phyloP scores from a whole-genome alignment of 2,888 invertebrate genomes.

The Rhopalosiphum nymphaeae region DNA sequence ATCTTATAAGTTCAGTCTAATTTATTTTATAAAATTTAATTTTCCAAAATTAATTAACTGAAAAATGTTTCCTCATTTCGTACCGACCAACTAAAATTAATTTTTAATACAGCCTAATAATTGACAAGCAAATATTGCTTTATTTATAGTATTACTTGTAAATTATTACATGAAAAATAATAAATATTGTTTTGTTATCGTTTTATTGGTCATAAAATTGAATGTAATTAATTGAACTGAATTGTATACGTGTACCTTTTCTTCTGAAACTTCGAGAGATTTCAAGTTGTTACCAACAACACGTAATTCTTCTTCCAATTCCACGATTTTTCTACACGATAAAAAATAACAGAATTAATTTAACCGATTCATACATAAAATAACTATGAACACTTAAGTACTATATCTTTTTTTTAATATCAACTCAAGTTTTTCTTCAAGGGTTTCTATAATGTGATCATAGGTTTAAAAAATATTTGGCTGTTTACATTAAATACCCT shows the following conservation, averaged over 20 bases:
- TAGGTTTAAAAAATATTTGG: background rate
- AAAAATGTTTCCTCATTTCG: background rate
- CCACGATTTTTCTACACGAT: constrained; percentile 92
- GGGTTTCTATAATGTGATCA: constrained; percentile 1
- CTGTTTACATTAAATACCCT: constrained; percentile 43
- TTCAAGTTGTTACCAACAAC: constrained; percentile 99
- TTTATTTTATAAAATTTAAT: background rate
- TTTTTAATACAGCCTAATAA: background rate
- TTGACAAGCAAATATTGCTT: background rate
- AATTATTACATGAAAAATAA: background rate
- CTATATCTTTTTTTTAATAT: background rate
- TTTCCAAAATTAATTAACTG: background rate
- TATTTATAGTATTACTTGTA: background rate
- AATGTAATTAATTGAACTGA: constrained; percentile 10
- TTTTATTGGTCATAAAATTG: background rate
- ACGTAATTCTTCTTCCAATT: constrained; percentile 99
- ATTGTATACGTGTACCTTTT: constrained; percentile 82
- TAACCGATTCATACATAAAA: background rate
- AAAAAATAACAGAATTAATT: constrained; percentile 44
- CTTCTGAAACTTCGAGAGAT: constrained; percentile 99
- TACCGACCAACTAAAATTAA: background rate
- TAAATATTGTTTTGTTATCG: constrained; percentile 4
- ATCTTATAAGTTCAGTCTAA: background rate
- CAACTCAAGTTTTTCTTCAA: constrained; percentile 29
- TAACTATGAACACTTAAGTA: background rate